Evolutionary conservation across 2,797 vertebrate genomes (phyloP), one percentile per base, ranked within the genome.

Genomic region (Margarornis squamiger): DNA sequence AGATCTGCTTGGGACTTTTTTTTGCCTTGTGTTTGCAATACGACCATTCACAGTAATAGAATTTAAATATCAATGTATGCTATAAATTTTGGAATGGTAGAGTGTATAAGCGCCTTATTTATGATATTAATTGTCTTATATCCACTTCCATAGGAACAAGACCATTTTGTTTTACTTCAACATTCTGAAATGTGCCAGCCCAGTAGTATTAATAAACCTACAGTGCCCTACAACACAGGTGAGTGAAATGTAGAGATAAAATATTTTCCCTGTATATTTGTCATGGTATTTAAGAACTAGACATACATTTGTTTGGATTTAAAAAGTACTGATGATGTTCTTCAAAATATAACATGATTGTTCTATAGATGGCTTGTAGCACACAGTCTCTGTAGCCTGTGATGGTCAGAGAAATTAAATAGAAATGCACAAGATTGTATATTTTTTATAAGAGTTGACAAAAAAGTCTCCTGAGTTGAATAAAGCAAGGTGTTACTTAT

Each of bases 211-310:
- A 97, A 98, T 99, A 96, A 99, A 98, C 97, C 98, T 99, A 67
- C 99, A 99, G 98, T 99, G 99, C 98, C 99, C 99, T 96, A 99
- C 99, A 91, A 99, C 98, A 97, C 99, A 99, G 99, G 99, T 99
- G 97, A 98, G 98, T 90, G 51, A 77, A 77, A 93, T 51, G 43
- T 23, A 41, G 14, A 70, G 27, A 17, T 32, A 55, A 82, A 77
- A 29, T 61, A 38, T 72, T 77, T 75, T 74, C 26, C 34, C 24
- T 92, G 27, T 38, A 13, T 84, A 63, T 77, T 70, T 24, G 19
- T 76, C 27, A 6, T 21, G 38, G 10, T 76, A 24, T 49, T 83
- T 94, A 76, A 67, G 70, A 94, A 62, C 3, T 8, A 90, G 74
- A 45, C 5, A 10, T 58, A 3, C 10, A 18, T 70, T 86, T 65